Conservation (phyloP, 2,113 vertebrate genomes). For the Seriola rivoliana region DNA sequence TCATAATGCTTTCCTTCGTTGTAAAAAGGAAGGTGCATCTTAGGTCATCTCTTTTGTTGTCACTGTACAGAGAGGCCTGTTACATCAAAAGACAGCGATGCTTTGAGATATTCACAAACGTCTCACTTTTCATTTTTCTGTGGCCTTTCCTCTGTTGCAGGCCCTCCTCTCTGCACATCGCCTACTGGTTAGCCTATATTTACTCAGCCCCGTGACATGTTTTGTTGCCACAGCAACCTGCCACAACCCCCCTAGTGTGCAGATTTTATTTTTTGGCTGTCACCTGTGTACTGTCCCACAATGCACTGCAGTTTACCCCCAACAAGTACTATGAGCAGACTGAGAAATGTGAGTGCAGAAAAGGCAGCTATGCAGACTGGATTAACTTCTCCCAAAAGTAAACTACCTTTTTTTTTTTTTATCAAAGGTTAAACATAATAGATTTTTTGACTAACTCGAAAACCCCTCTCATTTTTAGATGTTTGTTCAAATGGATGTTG, state of each 20-base stretch:
- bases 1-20: neutral
- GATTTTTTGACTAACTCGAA: neutral
- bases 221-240: constrained; percentile 77
- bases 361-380: constrained; percentile 7
- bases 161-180: constrained; percentile 43
- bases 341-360: constrained; percentile 1
- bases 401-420: neutral
- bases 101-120: constrained; percentile 41
- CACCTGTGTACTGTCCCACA: constrained; percentile 73
- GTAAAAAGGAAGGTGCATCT: constrained; percentile 21
- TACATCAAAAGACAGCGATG: constrained; percentile 17
- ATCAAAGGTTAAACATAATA: neutral
- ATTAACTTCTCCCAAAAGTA: neutral
- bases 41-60: constrained; percentile 28
- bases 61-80: constrained; percentile 5
- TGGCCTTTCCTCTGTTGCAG: constrained; percentile 44
- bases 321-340: constrained; percentile 17
- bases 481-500: constrained; percentile 28
- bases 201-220: constrained; percentile 69
- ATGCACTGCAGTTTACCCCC: constrained; percentile 61
- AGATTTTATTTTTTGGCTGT: constrained; percentile 51
- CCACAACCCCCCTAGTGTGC: constrained; percentile 55
- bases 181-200: constrained; percentile 69
- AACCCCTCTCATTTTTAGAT: neutral
- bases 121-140: constrained; percentile 24